Percentiles rank a stretch among this genome's conserved stretches.
Evolutionary conservation across 2,888 invertebrate genomes (phyloP).

Genomic region (Sepiola atlantica): DNA sequence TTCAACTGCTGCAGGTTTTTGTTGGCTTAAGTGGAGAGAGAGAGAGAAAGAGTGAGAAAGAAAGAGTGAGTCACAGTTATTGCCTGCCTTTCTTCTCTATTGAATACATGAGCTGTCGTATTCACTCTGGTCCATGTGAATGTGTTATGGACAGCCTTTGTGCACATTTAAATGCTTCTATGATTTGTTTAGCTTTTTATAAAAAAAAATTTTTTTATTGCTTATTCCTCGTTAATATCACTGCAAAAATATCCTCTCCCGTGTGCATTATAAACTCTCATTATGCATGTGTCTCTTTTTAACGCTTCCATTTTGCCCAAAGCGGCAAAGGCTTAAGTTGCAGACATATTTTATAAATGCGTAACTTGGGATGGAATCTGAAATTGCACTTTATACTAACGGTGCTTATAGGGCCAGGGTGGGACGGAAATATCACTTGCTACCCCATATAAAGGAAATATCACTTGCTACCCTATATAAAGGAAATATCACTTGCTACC

Average conservation of each 20-base stretch:
- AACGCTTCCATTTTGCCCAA: not conserved
- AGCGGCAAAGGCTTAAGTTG: too few species aligned
- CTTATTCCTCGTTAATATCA: not conserved
- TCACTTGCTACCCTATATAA: too few species aligned
- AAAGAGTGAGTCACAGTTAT: not conserved
- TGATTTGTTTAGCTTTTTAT: not conserved
- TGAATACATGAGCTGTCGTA: not conserved
- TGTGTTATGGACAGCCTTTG: not conserved
- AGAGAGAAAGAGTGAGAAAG: not conserved
- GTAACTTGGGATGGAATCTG: too few species aligned
- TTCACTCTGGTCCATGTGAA: not conserved
- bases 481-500: too few species aligned
- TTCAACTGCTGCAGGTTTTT: constrained; percentile 20
- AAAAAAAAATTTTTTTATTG: not conserved
- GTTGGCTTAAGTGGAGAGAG: constrained; percentile 3
- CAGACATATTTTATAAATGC: too few species aligned
- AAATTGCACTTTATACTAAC: too few species aligned
- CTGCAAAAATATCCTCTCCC: not conserved
- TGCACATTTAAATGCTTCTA: not conserved
- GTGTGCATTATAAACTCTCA: not conserved
- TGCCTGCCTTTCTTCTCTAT: constrained; percentile 5
- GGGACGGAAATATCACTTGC: too few species aligned
- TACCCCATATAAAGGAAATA: too few species aligned
- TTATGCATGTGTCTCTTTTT: not conserved
- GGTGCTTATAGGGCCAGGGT: too few species aligned